A percentile compares a stretch with the other conserved stretches of the same genome.
phyloP scores from a whole-genome alignment of 2,797 vertebrate genomes.

The Phalloptychus januarius region DNA sequence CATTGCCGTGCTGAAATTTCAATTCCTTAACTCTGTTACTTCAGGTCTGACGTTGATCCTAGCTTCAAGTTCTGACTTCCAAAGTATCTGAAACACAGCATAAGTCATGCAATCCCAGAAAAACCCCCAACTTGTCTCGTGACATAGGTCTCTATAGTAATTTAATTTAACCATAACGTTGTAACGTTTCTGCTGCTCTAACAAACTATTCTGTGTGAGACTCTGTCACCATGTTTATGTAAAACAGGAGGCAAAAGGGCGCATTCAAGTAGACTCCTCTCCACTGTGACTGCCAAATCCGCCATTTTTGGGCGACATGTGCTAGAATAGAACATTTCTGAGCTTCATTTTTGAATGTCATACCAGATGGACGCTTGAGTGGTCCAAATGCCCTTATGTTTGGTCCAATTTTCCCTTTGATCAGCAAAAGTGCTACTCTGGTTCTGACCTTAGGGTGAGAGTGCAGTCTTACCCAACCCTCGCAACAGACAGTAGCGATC shows the following conservation, averaged over 20 bases:
- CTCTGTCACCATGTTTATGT: background rate
- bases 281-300: conserved; percentile 14
- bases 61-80: too few species aligned
- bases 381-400: conserved; percentile 26
- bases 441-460: conserved; percentile 15
- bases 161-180: background rate
- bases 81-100: too few species aligned
- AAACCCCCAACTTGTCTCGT: background rate
- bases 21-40: too few species aligned
- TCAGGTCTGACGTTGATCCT: too few species aligned
- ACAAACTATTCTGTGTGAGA: background rate
- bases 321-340: conserved; percentile 11
- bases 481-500: background rate
- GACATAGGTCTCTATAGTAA: background rate
- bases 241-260: background rate
- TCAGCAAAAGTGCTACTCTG: conserved; percentile 23
- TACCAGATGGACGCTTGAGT: conserved; percentile 27
- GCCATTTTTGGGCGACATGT: conserved; percentile 15
- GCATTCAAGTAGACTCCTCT: background rate
- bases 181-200: background rate
- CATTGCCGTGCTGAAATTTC: too few species aligned
- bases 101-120: background rate
- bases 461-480: background rate
- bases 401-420: conserved; percentile 25
- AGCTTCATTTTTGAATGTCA: conserved; percentile 33